These are phyloP conservation scores for Hofmannophila pseudospretella DNA, from an alignment of 2,888 invertebrate species.

Conservation along the genomic window DNA sequence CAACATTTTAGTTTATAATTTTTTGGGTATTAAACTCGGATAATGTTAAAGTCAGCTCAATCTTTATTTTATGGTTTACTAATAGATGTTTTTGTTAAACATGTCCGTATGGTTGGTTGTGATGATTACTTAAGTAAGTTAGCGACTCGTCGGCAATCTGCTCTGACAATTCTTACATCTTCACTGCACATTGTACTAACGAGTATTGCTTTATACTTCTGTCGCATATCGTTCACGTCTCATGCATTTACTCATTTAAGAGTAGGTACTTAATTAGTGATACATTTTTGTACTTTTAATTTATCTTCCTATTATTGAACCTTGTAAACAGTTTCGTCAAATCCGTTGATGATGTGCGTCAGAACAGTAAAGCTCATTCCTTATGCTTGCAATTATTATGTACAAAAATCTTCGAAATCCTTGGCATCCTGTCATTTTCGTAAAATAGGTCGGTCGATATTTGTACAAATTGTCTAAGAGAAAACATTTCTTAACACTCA, in stretches of 20 bases:
- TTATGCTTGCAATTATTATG: conserved; percentile 62
- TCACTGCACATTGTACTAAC: conserved; percentile 57
- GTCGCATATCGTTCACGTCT: conserved; percentile 24
- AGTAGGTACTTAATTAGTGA: conserved; percentile 43
- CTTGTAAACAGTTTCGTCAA: background rate
- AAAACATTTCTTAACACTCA: conserved; percentile 16
- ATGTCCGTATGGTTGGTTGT: conserved; percentile 77
- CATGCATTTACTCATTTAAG: conserved; percentile 27
- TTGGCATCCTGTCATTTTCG: conserved; percentile 60
- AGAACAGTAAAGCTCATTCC: conserved; percentile 27
- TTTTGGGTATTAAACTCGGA: conserved; percentile 63
- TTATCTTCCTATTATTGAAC: conserved; percentile 13
- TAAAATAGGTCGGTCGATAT: conserved; percentile 22
- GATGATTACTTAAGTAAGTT: conserved; percentile 77
- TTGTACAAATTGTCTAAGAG: conserved; percentile 20
- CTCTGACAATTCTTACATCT: conserved; percentile 46
- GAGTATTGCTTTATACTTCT: conserved; percentile 32
- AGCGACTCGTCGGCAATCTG: conserved; percentile 64
- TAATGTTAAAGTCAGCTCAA: conserved; percentile 58
- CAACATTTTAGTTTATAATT: conserved; percentile 53
- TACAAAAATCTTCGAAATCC: conserved; percentile 40
- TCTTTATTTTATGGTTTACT: conserved; percentile 54
- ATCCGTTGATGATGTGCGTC: conserved; percentile 17
- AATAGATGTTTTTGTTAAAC: conserved; percentile 61
- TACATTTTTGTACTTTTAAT: conserved; percentile 24